Conservation (phyloP, 1,140 invertebrate genomes). For the Trichogramma pretiosum region DNA sequence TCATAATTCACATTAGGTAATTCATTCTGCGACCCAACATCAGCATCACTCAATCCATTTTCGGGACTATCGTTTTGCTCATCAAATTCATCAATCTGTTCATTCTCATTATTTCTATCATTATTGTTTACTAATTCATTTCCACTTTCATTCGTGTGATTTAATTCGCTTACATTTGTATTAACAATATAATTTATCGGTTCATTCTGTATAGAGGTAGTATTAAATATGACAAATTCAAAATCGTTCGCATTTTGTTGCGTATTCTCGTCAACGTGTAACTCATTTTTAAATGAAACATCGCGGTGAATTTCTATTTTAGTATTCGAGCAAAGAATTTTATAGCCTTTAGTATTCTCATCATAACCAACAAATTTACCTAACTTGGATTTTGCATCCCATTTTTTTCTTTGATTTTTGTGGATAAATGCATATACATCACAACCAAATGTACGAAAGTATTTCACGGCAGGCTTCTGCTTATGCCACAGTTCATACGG, state of each 20-base stretch:
- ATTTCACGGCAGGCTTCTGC: conserved; percentile 20
- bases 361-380: conserved; percentile 24
- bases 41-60: neutral
- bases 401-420: conserved; percentile 18
- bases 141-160: neutral
- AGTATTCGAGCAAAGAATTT: neutral
- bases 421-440: conserved; percentile 17
- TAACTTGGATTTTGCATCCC: conserved; percentile 19
- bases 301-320: neutral
- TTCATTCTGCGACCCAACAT: neutral
- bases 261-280: neutral
- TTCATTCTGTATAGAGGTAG: neutral
- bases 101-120: neutral
- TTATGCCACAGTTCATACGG: conserved; percentile 26
- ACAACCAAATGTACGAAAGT: conserved; percentile 25
- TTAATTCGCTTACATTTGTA: neutral
- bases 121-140: no score
- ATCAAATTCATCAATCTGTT: neutral
- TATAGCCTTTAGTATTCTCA: conserved; percentile 1
- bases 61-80: neutral
- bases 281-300: conserved; percentile 1
- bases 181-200: neutral
- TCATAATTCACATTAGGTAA: neutral
- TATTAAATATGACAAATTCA: neutral
- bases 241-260: neutral